A percentile compares a stretch with the other conserved stretches of the same genome.
phyloP scores from a whole-genome alignment of 2,888 invertebrate species.

The Apocheima hispidaria region DNA sequence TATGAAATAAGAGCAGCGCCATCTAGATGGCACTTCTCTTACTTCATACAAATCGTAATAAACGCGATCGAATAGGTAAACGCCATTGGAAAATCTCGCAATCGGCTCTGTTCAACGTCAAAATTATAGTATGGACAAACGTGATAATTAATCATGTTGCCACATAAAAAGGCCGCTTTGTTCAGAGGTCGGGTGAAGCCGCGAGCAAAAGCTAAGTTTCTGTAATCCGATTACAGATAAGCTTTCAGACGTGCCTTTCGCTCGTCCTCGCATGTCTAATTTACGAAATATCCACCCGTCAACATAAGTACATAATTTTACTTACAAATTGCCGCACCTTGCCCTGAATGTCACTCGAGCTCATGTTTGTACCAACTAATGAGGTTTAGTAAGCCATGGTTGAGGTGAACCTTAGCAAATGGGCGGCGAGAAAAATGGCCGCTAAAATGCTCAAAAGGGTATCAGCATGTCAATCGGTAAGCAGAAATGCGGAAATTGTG shows the following conservation, averaged over 20 bases:
- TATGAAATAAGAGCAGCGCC: no score
- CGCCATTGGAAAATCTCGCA: no score
- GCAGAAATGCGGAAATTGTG: conserved; percentile 21
- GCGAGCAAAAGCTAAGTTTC: no score
- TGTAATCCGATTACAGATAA: conserved; percentile 12
- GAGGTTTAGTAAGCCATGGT: conserved; percentile 18
- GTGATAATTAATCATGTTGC: no score
- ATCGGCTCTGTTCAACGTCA: no score
- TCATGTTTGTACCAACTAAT: conserved; percentile 26
- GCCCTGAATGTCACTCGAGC: conserved; percentile 6
- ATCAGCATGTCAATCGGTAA: conserved; percentile 22
- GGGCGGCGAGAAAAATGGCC: conserved; percentile 13
- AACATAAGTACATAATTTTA: conserved; percentile 31
- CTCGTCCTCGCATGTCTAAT: conserved; percentile 19
- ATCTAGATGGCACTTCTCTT: no score
- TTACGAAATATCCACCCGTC: conserved; percentile 18
- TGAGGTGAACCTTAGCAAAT: conserved; percentile 14
- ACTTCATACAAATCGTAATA: no score
- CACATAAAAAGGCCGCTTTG: no score
- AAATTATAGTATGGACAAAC: no score
- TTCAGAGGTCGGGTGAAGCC: no score
- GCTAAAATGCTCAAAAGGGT: conserved; percentile 2
- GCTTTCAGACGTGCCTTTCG: conserved; percentile 20
- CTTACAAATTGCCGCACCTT: conserved; percentile 37
- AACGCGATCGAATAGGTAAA: no score